phyloP scores from a whole-genome alignment of 2,888 invertebrate genomes.

The Catocala nupta region DNA sequence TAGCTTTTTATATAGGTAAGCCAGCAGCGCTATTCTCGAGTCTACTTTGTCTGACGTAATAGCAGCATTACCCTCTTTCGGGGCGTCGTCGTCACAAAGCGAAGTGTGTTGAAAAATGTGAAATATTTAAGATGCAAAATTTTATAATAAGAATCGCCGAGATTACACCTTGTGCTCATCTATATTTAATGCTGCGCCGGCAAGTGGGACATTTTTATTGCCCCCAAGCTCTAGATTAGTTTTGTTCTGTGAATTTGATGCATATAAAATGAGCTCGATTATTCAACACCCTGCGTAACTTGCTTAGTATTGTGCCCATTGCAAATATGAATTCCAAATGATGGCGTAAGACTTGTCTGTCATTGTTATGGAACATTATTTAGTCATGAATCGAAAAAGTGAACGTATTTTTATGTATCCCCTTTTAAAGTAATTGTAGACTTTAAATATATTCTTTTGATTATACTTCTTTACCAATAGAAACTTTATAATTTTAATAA shows the following conservation, averaged over 20 bases:
- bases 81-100: conserved; percentile 59
- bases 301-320: conserved; percentile 65
- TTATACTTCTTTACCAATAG: no score
- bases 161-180: conserved; percentile 85
- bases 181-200: conserved; percentile 80
- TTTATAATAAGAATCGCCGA: conserved; percentile 83
- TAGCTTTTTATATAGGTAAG: conserved; percentile 56
- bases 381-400: not conserved
- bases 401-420: no score
- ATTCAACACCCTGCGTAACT: conserved; percentile 78
- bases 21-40: conserved; percentile 56
- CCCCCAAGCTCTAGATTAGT: conserved; percentile 83
- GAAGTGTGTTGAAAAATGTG: conserved; percentile 80
- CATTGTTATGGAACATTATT: conserved; percentile 7
- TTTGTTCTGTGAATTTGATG: conserved; percentile 86
- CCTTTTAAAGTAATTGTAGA: no score
- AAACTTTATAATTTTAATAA: not conserved
- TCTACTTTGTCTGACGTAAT: conserved; percentile 72
- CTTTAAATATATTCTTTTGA: no score
- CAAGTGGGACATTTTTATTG: conserved; percentile 86
- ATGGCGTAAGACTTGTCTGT: conserved; percentile 59
- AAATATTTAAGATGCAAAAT: conserved; percentile 83
- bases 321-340: conserved; percentile 77
- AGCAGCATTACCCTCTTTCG: conserved; percentile 68
- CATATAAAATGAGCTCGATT: conserved; percentile 86